phyloP scores from a whole-genome alignment of 2,113 vertebrate genomes.

The Amphiprion percula region DNA sequence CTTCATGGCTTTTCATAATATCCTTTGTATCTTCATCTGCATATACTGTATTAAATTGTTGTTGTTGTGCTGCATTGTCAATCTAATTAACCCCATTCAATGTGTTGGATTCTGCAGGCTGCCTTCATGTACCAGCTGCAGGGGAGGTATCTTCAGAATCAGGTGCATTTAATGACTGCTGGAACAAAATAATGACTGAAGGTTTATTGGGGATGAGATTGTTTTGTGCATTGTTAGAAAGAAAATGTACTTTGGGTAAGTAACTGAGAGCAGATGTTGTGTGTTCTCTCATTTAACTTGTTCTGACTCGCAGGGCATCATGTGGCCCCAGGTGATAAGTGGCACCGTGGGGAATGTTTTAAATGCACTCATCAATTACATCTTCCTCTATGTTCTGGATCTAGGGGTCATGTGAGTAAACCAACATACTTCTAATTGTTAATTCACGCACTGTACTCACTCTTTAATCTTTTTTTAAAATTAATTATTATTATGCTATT shows the following conservation, averaged over 20 bases:
- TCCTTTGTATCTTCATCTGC: conserved; percentile 16
- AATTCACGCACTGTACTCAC: neutral
- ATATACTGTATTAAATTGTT: conserved; percentile 9
- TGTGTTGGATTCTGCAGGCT: conserved; percentile 81
- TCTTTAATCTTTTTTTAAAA: neutral
- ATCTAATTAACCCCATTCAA: conserved; percentile 56
- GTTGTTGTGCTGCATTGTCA: conserved; percentile 42
- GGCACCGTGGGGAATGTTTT: conserved; percentile 88
- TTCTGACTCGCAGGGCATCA: conserved; percentile 87
- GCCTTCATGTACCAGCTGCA: conserved; percentile 92
- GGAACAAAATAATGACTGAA: conserved; percentile 14
- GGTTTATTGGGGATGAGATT: conserved; percentile 12
- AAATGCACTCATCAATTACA: conserved; percentile 89
- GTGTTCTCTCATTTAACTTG: conserved; percentile 10
- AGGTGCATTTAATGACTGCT: conserved; percentile 82
- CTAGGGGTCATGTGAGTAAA: conserved; percentile 91
- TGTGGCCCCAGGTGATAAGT: conserved; percentile 89
- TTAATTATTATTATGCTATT: neutral
- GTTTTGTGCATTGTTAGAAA: conserved; percentile 3
- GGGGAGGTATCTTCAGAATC: conserved; percentile 90
- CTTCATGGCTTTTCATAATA: conserved; percentile 6
- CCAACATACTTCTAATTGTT: neutral
- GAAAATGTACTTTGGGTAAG: conserved; percentile 2
- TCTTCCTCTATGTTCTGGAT: conserved; percentile 87
- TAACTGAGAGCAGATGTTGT: conserved; percentile 15